Conservation (phyloP, 2,888 invertebrate species). For the Rhamnusium bicolor region DNA sequence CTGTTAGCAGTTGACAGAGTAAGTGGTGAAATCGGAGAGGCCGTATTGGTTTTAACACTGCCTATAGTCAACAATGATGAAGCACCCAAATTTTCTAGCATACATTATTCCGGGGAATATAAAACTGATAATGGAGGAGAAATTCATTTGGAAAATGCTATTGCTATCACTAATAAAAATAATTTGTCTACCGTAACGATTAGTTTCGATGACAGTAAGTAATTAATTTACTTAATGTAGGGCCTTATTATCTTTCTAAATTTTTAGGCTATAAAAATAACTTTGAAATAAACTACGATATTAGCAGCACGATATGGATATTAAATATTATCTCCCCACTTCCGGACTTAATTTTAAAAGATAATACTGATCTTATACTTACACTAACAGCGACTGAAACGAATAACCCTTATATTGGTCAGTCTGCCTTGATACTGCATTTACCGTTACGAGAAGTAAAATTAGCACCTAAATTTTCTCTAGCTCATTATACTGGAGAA, state of each 20-base stretch:
- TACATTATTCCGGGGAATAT: slow-evolving; percentile 21
- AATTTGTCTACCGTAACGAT: slow-evolving; percentile 4
- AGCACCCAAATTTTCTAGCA: slow-evolving; percentile 36
- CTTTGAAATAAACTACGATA: slow-evolving; percentile 39
- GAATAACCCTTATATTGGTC: slow-evolving; percentile 27
- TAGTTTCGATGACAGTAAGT: slow-evolving; percentile 27
- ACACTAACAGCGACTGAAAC: slow-evolving; percentile 43
- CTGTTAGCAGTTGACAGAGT: slow-evolving; percentile 29
- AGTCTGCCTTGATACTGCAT: slow-evolving; percentile 41
- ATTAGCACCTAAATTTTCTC: slow-evolving; percentile 39
- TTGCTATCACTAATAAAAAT: slow-evolving; percentile 7
- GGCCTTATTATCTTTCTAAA: background rate
- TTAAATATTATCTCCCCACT: slow-evolving; percentile 31
- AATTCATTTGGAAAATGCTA: background rate
- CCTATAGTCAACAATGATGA: slow-evolving; percentile 37
- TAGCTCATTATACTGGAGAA: slow-evolving; percentile 39
- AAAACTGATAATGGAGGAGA: background rate
- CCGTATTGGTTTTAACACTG: slow-evolving; percentile 29
- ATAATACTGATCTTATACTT: slow-evolving; percentile 43
- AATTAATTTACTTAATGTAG: background rate
- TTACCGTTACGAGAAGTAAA: slow-evolving; percentile 30
- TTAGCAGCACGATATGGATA: slow-evolving; percentile 26
- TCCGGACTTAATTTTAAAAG: slow-evolving; percentile 28
- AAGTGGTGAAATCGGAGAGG: slow-evolving; percentile 12
- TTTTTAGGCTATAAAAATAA: slow-evolving; percentile 42